Evolutionary conservation across 2,797 vertebrate species (phyloP).

Genomic region (Geotrypetes seraphini): DNA sequence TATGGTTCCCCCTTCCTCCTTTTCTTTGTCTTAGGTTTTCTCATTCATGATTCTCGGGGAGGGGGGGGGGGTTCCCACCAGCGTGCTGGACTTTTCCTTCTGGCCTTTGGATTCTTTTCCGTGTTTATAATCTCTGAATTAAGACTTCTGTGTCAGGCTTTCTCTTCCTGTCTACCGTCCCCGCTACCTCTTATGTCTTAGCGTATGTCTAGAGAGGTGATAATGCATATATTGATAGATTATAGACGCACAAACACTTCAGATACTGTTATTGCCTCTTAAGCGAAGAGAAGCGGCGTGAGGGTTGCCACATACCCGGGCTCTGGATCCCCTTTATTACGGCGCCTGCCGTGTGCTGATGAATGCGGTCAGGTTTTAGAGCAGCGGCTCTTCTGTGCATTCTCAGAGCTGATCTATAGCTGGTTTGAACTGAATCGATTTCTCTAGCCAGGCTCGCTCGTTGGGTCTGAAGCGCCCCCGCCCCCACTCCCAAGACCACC

Average conservation of each 20-base stretch:
- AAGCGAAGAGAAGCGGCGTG: neutral
- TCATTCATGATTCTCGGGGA: too few species aligned
- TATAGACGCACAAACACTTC: neutral
- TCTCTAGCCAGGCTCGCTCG: slow-evolving; percentile 54
- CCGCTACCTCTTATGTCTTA: too few species aligned
- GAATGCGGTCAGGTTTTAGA: slow-evolving; percentile 6
- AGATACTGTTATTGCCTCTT: neutral
- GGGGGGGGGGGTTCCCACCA: too few species aligned
- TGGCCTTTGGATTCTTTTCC: neutral
- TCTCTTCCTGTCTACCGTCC: too few species aligned
- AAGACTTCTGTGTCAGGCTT: too few species aligned
- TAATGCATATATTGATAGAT: too few species aligned
- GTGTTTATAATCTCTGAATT: neutral
- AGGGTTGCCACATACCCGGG: neutral
- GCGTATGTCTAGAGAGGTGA: too few species aligned
- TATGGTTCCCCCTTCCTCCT: neutral
- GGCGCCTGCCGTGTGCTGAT: neutral
- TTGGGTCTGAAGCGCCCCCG: slow-evolving; percentile 42
- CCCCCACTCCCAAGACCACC: slow-evolving; percentile 22
- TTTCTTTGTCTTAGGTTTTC: too few species aligned
- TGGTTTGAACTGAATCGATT: slow-evolving; percentile 64
- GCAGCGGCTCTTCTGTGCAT: too few species aligned
- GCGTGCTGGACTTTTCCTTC: neutral
- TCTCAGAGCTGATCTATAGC: slow-evolving; percentile 47
- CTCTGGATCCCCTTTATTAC: neutral